phyloP scores from a whole-genome alignment of 2,888 invertebrate species.

The Cybosia mesomella region DNA sequence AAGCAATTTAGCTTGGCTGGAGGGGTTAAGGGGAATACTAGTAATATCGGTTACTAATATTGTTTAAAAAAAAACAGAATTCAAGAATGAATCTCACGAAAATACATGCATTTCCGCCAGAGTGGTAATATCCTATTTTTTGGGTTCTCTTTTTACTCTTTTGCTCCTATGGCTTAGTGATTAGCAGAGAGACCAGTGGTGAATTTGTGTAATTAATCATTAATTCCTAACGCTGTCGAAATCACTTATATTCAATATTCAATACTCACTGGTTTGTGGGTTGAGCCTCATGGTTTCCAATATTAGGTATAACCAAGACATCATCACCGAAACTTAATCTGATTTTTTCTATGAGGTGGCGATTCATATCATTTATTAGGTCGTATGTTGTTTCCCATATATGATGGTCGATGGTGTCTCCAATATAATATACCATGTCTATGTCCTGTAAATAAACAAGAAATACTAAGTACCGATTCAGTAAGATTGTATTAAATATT shows the following conservation, averaged over 20 bases:
- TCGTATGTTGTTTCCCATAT: conserved; percentile 94
- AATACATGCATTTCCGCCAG: not conserved
- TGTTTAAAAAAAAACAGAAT: too few relatives aligned
- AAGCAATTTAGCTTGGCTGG: too few relatives aligned
- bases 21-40: too few relatives aligned
- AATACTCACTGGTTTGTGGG: conserved; percentile 92
- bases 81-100: not conserved
- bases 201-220: too few relatives aligned
- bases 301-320: conserved; percentile 88
- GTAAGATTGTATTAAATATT: not conserved
- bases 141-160: not conserved
- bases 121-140: too few relatives aligned
- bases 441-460: conserved; percentile 75
- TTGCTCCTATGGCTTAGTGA: too few relatives aligned
- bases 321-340: conserved; percentile 86
- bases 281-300: conserved; percentile 95
- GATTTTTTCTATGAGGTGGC: conserved; percentile 83
- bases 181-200: not conserved
- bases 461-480: not conserved
- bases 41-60: too few relatives aligned
- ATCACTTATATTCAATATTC: not conserved
- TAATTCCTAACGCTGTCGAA: not conserved
- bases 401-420: conserved; percentile 95
- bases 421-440: conserved; percentile 93
- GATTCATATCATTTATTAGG: conserved; percentile 88